phyloP scores from a whole-genome alignment of 2,113 vertebrate species.

The Podarcis muralis region DNA sequence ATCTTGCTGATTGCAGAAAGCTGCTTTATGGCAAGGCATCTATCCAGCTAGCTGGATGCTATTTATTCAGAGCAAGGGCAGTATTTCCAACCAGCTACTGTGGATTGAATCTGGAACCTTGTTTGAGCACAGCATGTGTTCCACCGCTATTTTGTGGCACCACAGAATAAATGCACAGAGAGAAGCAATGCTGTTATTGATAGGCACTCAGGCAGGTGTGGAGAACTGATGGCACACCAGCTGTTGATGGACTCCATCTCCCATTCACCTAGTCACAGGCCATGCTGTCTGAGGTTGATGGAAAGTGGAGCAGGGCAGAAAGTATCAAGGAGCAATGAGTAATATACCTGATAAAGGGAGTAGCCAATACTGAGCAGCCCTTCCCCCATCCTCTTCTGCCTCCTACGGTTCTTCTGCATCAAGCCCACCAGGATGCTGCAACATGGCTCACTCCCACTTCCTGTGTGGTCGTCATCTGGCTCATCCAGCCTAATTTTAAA shows the following conservation, averaged over 20 bases:
- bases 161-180: background rate
- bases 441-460: conserved; percentile 67
- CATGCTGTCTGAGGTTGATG: background rate
- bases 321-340: conserved; percentile 15
- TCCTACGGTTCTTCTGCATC: conserved; percentile 87
- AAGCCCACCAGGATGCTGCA: conserved; percentile 84
- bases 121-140: no score
- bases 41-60: background rate
- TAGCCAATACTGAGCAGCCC: conserved; percentile 84
- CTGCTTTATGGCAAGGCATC: background rate
- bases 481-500: conserved; percentile 82
- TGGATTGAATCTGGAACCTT: background rate
- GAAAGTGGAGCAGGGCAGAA: background rate
- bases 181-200: background rate
- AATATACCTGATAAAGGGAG: conserved; percentile 79
- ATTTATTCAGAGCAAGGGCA: background rate
- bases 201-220: background rate
- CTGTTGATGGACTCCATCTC: background rate
- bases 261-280: background rate
- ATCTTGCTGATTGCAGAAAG: background rate
- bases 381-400: conserved; percentile 79
- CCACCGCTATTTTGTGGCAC: background rate
- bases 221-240: background rate
- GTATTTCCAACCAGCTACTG: background rate
- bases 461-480: conserved; percentile 80